Percentiles rank a stretch among this genome's conserved stretches.
Evolutionary conservation across 2,797 vertebrate species (phyloP).

Genomic region (Scarus forsteni): DNA sequence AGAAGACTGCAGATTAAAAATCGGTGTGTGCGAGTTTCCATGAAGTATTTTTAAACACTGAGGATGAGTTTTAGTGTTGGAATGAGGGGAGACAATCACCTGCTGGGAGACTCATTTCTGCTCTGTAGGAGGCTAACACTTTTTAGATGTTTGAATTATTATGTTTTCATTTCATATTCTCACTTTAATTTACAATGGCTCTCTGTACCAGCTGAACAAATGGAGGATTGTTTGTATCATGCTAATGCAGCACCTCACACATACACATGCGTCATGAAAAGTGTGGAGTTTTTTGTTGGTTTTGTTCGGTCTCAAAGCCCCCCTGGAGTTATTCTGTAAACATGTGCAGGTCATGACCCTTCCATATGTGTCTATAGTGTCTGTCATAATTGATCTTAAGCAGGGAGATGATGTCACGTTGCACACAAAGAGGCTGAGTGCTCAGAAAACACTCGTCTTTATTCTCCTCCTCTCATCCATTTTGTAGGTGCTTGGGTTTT

Average conservation of each 20-base stretch:
- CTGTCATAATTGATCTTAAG: conserved; percentile 58
- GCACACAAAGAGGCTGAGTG: conserved; percentile 43
- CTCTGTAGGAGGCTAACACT: neutral
- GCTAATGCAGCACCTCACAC: no score
- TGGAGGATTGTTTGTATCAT: no score
- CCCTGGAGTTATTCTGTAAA: conserved; percentile 34
- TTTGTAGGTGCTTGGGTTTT: conserved; percentile 51
- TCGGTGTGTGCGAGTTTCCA: neutral
- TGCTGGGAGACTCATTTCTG: conserved; percentile 24
- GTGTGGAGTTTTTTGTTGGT: no score
- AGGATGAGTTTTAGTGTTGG: no score
- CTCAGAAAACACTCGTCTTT: conserved; percentile 41
- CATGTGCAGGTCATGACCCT: conserved; percentile 53
- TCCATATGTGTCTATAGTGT: conserved; percentile 53
- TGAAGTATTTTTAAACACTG: neutral
- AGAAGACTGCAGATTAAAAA: conserved; percentile 4
- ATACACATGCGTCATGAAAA: no score
- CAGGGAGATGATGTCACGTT: conserved; percentile 59
- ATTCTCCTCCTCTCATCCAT: conserved; percentile 45
- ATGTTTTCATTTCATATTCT: no score
- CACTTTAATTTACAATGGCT: no score
- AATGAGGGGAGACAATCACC: conserved; percentile 1
- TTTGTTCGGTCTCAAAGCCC: conserved; percentile 33
- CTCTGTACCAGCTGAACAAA: no score
- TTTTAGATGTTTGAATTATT: neutral